Conservation (phyloP, 1,140 invertebrate species). For the Acromyrmex heyeri region DNA sequence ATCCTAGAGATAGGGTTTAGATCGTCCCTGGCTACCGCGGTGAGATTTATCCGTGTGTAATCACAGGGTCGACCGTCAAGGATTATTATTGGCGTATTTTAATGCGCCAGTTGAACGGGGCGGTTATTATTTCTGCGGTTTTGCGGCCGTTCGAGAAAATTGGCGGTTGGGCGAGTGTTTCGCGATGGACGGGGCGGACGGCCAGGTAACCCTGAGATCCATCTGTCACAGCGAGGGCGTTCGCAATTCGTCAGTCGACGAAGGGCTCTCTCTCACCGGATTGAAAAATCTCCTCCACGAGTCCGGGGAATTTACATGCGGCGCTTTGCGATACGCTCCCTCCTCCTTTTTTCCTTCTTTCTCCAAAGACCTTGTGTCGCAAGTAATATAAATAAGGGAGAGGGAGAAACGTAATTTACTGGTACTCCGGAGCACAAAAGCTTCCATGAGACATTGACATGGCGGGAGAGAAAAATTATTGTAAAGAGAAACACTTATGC, state of each 20-base stretch:
- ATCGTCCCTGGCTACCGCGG: constrained; percentile 77
- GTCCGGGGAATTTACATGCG: constrained; percentile 67
- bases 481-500: background rate
- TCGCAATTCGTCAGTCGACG: constrained; percentile 76
- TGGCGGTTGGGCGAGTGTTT: constrained; percentile 77
- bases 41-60: constrained; percentile 82
- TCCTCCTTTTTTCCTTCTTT: background rate
- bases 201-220: constrained; percentile 75
- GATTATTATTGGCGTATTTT: constrained; percentile 83
- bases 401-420: constrained; percentile 34
- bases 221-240: constrained; percentile 80
- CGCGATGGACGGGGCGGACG: constrained; percentile 71
- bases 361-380: constrained; percentile 20
- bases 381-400: constrained; percentile 39
- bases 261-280: constrained; percentile 56
- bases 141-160: constrained; percentile 83
- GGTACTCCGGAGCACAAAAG: constrained; percentile 25
- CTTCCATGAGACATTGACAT: background rate
- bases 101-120: constrained; percentile 77
- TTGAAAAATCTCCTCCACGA: constrained; percentile 70
- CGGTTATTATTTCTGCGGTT: constrained; percentile 83
- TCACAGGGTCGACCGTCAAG: constrained; percentile 78
- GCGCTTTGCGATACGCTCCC: constrained; percentile 30
- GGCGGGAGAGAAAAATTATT: background rate
- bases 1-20: constrained; percentile 68